phyloP scores from a whole-genome alignment of 2,797 vertebrate species.

The Sternarchorhynchus goeldii region DNA sequence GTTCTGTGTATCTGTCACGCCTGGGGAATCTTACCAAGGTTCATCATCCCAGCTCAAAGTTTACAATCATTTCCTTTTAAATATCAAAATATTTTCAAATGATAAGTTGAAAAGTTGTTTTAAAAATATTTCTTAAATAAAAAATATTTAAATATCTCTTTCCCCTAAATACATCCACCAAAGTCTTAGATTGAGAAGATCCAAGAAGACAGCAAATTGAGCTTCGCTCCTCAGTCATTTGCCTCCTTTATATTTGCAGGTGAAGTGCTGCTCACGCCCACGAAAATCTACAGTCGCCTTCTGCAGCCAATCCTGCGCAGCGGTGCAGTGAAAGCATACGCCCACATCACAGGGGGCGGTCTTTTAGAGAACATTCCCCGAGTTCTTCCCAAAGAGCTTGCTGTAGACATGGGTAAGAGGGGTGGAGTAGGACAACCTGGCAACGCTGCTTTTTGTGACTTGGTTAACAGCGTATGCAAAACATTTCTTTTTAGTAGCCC shows the following conservation, averaged over 20 bases:
- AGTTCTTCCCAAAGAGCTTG: constrained; percentile 82
- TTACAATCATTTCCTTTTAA: too few species aligned
- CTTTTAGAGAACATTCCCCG: constrained; percentile 94
- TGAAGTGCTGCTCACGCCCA: constrained; percentile 87
- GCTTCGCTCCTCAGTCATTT: too few species aligned
- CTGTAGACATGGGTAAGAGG: constrained; percentile 81
- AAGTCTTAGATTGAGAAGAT: background rate
- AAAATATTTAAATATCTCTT: background rate
- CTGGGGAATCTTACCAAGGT: too few species aligned
- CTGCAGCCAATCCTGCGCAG: constrained; percentile 85
- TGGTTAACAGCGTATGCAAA: background rate
- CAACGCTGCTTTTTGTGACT: background rate
- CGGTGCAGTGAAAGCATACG: constrained; percentile 85
- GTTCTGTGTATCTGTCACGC: background rate
- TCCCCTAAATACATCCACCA: background rate
- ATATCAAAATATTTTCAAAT: too few species aligned
- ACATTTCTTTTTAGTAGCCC: too few species aligned
- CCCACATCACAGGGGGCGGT: constrained; percentile 96
- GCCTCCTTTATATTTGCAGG: constrained; percentile 70
- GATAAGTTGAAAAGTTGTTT: too few species aligned
- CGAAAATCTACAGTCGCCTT: constrained; percentile 88
- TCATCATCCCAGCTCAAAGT: too few species aligned
- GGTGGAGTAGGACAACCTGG: too few species aligned
- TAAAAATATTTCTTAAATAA: background rate
- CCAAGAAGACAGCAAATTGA: too few species aligned